phyloP scores from a whole-genome alignment of 2,113 vertebrate species.

The Furnarius figulus region DNA sequence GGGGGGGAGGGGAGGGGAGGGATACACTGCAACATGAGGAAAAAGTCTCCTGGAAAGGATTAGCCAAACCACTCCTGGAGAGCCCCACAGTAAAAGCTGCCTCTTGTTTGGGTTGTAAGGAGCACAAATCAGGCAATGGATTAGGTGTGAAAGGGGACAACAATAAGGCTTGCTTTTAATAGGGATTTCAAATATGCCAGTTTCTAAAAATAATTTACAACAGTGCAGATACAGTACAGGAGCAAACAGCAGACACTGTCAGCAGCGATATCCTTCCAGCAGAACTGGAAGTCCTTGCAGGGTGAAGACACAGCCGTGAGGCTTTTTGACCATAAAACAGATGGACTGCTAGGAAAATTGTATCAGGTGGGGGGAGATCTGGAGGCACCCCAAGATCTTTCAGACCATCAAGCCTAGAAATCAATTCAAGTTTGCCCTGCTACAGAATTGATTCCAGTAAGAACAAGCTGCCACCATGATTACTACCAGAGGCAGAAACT shows the following conservation, averaged over 20 bases:
- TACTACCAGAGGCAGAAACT: neutral
- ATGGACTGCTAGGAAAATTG: neutral
- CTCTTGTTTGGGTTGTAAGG: neutral
- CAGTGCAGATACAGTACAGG: neutral
- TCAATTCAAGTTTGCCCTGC: neutral
- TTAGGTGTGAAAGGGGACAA: slow-evolving; percentile 6
- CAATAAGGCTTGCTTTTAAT: slow-evolving; percentile 7
- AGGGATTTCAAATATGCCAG: slow-evolving; percentile 29
- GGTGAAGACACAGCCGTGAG: slow-evolving; percentile 2
- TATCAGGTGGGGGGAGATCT: neutral
- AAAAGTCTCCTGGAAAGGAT: neutral
- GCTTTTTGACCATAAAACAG: slow-evolving; percentile 15
- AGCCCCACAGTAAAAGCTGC: neutral
- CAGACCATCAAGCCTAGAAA: neutral
- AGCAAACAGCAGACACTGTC: slow-evolving; percentile 17
- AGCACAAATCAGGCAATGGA: neutral
- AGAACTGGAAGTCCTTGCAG: slow-evolving; percentile 55
- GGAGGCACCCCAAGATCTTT: slow-evolving; percentile 8
- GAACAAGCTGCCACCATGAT: neutral
- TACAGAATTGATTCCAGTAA: neutral
- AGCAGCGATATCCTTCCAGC: neutral
- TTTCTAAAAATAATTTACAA: slow-evolving; percentile 52
- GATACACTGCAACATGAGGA: neutral
- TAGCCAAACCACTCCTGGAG: neutral
- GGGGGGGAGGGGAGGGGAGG: neutral